Conservation (phyloP, 1,140 invertebrate species). For the Bombus vancouverensis region DNA sequence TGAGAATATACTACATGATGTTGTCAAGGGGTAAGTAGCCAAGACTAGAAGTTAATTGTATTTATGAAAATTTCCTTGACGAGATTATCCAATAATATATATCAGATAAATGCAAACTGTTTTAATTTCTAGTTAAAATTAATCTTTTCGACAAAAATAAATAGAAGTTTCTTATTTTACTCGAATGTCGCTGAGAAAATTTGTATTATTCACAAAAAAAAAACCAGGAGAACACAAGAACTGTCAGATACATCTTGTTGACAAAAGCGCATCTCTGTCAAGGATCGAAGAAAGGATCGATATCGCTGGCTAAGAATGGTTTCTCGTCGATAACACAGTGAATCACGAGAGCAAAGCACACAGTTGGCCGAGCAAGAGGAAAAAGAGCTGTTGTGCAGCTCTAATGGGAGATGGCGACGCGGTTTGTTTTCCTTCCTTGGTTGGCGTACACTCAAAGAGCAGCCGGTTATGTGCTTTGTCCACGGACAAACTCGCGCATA, state of each 20-base stretch:
- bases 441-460: slow-evolving; percentile 13
- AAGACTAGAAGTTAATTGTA: slow-evolving; percentile 21
- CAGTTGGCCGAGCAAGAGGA: not conserved
- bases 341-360: not conserved
- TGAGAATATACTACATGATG: not conserved
- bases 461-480: slow-evolving; percentile 7
- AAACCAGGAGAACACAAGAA: not conserved
- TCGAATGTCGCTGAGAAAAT: not conserved
- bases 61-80: slow-evolving; percentile 16
- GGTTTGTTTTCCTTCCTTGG: slow-evolving; percentile 58
- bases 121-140: not conserved
- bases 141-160: not conserved
- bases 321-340: slow-evolving; percentile 37
- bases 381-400: slow-evolving; percentile 48
- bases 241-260: not conserved
- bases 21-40: slow-evolving; percentile 17
- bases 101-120: not conserved
- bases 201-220: not conserved
- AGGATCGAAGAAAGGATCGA: not conserved
- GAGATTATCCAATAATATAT: not conserved
- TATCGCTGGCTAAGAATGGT: not conserved
- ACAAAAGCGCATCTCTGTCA: too few species aligned
- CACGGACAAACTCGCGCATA: not conserved
- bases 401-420: slow-evolving; percentile 64
- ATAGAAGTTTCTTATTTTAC: not conserved